A percentile compares a stretch with the other conserved stretches of the same genome.
Evolutionary conservation across 2,113 vertebrate genomes (phyloP).

Genomic region (Solea senegalensis): DNA sequence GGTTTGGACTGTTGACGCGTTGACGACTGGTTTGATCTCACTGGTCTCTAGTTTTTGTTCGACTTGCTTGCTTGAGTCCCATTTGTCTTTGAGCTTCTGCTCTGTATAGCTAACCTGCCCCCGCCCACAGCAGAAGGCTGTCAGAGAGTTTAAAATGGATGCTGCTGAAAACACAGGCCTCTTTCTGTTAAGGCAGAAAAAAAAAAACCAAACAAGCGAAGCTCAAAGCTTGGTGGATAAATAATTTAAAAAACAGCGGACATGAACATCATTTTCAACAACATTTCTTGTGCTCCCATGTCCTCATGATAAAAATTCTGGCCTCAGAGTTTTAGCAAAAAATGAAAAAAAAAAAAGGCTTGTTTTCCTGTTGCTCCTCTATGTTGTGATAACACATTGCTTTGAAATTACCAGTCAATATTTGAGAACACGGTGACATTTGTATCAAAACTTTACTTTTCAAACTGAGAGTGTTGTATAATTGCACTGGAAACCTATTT

Average conservation of each 20-base stretch:
- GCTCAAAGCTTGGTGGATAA: conserved; percentile 19
- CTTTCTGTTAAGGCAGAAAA: conserved; percentile 35
- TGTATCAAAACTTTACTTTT: not conserved
- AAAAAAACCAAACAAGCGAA: conserved; percentile 39
- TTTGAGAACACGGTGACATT: no score
- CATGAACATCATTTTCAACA: conserved; percentile 19
- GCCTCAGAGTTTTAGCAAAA: not conserved
- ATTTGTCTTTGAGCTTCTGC: conserved; percentile 36
- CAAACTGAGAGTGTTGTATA: not conserved
- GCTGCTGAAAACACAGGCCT: conserved; percentile 23
- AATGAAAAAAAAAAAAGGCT: not conserved
- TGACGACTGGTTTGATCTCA: no score
- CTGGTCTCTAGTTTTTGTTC: conserved; percentile 1
- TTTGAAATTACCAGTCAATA: not conserved
- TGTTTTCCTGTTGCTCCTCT: not conserved
- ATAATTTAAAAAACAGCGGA: conserved; percentile 29
- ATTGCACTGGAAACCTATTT: not conserved
- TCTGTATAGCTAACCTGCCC: conserved; percentile 35
- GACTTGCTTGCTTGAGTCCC: conserved; percentile 26
- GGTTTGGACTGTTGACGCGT: no score
- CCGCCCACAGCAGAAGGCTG: conserved; percentile 32
- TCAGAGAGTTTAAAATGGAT: conserved; percentile 48
- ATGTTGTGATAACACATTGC: not conserved
- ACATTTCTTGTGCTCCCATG: conserved; percentile 1
- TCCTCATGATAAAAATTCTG: conserved; percentile 16